Conservation (phyloP, 2,113 vertebrate species). For the Tragelaphus scriptus region DNA sequence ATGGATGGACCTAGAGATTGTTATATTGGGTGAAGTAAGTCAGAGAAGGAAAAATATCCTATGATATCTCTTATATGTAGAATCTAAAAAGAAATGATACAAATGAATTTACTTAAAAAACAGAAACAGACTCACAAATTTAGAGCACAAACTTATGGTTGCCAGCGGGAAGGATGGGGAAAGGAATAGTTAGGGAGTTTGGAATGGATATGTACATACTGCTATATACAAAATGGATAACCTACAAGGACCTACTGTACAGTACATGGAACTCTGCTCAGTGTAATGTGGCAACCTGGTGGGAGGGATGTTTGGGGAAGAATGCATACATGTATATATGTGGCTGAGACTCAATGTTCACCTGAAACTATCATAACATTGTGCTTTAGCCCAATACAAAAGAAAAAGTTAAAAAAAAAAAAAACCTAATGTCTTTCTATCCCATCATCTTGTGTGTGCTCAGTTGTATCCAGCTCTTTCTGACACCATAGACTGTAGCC, state of each 20-base stretch:
- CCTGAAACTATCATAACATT: background rate
- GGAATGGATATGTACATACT: background rate
- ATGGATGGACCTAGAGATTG: background rate
- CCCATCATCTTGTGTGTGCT: background rate
- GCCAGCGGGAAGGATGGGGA: background rate
- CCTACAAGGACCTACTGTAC: background rate
- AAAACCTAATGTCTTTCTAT: background rate
- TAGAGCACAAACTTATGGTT: background rate
- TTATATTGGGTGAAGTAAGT: background rate
- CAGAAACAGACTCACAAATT: background rate
- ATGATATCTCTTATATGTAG: background rate
- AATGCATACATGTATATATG: background rate
- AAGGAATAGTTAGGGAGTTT: background rate
- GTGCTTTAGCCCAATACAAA: background rate
- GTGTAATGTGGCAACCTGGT: background rate
- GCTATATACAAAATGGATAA: background rate
- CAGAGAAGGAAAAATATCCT: background rate
- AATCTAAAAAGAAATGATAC: background rate
- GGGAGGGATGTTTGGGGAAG: background rate
- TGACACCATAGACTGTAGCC: background rate
- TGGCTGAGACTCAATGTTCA: background rate
- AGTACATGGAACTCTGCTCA: background rate
- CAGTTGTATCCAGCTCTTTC: background rate
- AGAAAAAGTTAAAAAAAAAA: background rate
- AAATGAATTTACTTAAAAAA: background rate